Base-by-base conservation (phyloP, 92 coral and sea anemone genomes). In the Hydrozoanthus gracilis region DNA sequence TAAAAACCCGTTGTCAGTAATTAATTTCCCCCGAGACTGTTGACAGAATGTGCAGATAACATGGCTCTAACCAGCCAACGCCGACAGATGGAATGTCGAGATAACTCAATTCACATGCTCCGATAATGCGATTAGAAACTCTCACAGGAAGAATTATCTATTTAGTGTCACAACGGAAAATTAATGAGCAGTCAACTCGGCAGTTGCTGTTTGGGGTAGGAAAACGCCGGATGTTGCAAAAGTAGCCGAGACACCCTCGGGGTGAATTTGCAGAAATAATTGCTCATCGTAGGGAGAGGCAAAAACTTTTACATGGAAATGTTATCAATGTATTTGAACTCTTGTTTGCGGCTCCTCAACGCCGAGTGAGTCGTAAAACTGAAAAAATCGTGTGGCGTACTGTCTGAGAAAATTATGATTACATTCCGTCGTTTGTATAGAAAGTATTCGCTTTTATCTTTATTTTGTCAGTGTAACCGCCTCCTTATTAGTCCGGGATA, bases 51-150 rank as follows among this genome's bases (percentile, higher is more conserved):
- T 64, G 61, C 12, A 18, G 74, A 80, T 80, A 48, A 66, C 44
- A 27, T 11, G 27, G 44, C 73, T 45, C 85, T 80, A 80, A 80
- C 74, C 85, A 80, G 85, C 47, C 50, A 14, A 80, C 13, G 85
- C 85, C 85, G 85, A 80, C 85, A 80, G 85, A 80, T 80, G 85
- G 85, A 65, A 80, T 80, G 72, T 52, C 35, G 73, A 80, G 85
- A 80, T 80, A 80, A 80, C 85, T 64, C 47, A 10, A 55, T 45
- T 80, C 85, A 65, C 85, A 80, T 65, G 73, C 62, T 49, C 61
- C 54, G 85, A 80, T 80, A 80, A 80, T 80, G 72, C 85, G 85
- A 80, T 80, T 80, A 80, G 44, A 67, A 20, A 65, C 47, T 48
- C 85, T 4, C 74, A 80, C 85, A 80, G 85, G 85, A 80, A 80